Evolutionary conservation across 2,113 vertebrate genomes (phyloP).

Genomic region (Mirounga angustirostris): DNA sequence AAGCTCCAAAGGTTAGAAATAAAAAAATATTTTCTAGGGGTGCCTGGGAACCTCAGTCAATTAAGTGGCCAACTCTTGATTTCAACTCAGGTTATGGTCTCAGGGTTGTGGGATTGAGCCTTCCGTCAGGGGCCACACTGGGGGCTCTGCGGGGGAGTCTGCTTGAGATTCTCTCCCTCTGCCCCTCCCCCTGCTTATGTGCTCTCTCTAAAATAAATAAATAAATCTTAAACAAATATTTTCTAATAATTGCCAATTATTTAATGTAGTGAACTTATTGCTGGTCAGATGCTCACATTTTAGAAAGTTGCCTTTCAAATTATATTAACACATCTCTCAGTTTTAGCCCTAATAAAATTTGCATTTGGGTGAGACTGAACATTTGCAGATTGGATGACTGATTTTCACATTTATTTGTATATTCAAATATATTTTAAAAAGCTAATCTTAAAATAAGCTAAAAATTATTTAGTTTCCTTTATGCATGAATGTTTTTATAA

Average conservation of each 20-base stretch:
- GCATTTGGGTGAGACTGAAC: not conserved
- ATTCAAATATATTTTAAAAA: slow-evolving; percentile 13
- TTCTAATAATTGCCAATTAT: not conserved
- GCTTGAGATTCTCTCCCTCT: not conserved
- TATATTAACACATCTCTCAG: not conserved
- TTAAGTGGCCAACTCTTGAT: not conserved
- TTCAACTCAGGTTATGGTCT: not conserved
- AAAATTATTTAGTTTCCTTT: slow-evolving; percentile 69
- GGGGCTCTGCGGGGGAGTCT: not conserved
- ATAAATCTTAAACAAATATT: not conserved
- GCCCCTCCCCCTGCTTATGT: not conserved
- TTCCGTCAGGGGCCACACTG: not conserved
- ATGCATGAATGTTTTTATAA: slow-evolving; percentile 70
- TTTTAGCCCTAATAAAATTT: not conserved
- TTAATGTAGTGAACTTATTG: not conserved
- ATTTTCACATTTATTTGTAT: slow-evolving; percentile 25
- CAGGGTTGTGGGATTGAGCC: not conserved
- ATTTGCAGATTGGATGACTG: not conserved
- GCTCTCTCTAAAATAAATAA: not conserved
- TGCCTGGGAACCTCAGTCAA: not conserved
- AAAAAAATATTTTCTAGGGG: not conserved
- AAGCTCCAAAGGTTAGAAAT: not conserved
- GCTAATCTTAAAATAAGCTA: slow-evolving; percentile 44
- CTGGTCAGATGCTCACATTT: not conserved
- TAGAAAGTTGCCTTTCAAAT: not conserved